A percentile compares a stretch with the other conserved stretches of the same genome.
Evolutionary conservation across 2,113 vertebrate genomes (phyloP).

Genomic region (Phalacrocorax aristotelis): DNA sequence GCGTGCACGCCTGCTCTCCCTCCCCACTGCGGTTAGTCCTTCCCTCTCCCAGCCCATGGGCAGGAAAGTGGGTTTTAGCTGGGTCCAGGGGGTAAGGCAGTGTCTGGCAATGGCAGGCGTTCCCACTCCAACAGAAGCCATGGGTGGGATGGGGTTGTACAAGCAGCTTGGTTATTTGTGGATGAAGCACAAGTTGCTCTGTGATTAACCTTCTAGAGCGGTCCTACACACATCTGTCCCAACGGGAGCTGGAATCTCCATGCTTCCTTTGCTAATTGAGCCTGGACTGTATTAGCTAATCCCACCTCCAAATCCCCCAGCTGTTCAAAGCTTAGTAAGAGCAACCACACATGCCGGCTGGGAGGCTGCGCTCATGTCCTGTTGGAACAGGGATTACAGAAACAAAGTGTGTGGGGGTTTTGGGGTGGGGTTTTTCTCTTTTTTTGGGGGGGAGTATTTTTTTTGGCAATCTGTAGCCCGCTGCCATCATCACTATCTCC

Average conservation of each 20-base stretch:
- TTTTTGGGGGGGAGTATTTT: background rate
- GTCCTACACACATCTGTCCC: background rate
- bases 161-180: background rate
- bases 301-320: background rate
- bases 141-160: background rate
- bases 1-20: background rate
- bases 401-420: background rate
- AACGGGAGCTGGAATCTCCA: background rate
- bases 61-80: background rate
- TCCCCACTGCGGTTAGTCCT: background rate
- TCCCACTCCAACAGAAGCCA: background rate
- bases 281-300: constrained; percentile 4
- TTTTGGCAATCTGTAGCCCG: background rate
- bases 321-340: constrained; percentile 7
- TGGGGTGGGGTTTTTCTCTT: background rate
- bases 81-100: background rate
- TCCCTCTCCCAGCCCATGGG: constrained; percentile 12
- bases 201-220: background rate
- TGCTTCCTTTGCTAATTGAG: constrained; percentile 35
- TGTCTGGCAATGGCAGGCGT: background rate
- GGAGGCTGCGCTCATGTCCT: background rate
- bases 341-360: background rate
- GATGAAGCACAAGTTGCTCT: background rate
- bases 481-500: background rate
- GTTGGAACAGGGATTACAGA: background rate